Base-by-base conservation (phyloP, 2,888 invertebrate species). In the Drosophila eohydei region DNA sequence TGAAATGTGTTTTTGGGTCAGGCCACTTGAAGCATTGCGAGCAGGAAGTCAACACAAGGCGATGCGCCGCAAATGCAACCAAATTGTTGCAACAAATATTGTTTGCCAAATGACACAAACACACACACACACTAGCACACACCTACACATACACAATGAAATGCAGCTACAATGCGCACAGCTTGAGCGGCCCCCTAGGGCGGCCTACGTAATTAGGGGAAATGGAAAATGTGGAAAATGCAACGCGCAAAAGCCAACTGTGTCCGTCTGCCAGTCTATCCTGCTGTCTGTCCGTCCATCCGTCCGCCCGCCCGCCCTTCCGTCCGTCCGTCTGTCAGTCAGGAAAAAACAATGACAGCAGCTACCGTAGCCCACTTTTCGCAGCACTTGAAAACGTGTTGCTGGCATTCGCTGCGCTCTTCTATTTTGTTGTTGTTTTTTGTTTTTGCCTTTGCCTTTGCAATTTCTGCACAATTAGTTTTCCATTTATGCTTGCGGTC, bases 1-100 rank as follows among this genome's bases (percentile, higher is more conserved):
- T 76, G 61, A 91, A 88, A 88, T 91, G 91, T 91, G 91, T 91
- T 91, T 91, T 91, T 91, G 84, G 91, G 91, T 91, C 91, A 91
- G 88, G 88, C 83, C 80, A 83, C 88, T 83, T 82, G 76, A 86
- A 86, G 85, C 80, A 56, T 46, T 46, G 66, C 75, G 40, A 79
- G 55, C 76, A 76, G 89, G 89, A 86, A 86, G 81, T 43, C 54
- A 62, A 64, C 62, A 71, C 57, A 61, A 61, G 54, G 56, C 74
- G 55, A 60, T 64, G 52, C 69, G 71, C 59, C 77, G 54, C 36
- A 40, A 14, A 14, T 73, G 78, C 78, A 54, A 54, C 54, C 36
- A 54, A 54, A 57, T 52, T 52, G 52, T 38, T 52, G 52, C 52
- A 52, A 38, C 26, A 52, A 52, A 52, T 72, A 87, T 89, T 89